These are phyloP conservation scores for Villa cingulata DNA, from an alignment of 2,888 invertebrate genomes.

Conservation along the genomic window DNA sequence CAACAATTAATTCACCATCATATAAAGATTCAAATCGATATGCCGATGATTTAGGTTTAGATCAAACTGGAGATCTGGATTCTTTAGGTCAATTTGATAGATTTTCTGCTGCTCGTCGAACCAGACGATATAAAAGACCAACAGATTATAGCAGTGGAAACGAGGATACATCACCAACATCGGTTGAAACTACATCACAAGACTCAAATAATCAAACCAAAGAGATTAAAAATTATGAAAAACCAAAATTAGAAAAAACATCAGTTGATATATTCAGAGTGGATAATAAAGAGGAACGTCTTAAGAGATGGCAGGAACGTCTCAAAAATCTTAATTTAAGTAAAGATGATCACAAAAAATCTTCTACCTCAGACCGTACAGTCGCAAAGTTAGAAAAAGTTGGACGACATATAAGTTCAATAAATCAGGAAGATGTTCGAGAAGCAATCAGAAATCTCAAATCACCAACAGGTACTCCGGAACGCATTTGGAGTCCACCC, in stretches of 20 bases:
- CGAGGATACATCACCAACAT: conserved; percentile 39
- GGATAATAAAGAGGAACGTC: conserved; percentile 45
- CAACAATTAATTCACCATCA: neutral
- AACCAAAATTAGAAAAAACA: conserved; percentile 27
- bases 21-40: conserved; percentile 4
- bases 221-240: conserved; percentile 29
- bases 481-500: conserved; percentile 46
- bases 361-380: conserved; percentile 18
- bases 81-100: conserved; percentile 66
- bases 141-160: conserved; percentile 45
- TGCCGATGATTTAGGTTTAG: conserved; percentile 17
- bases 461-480: conserved; percentile 46
- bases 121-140: conserved; percentile 61
- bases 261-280: neutral
- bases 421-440: conserved; percentile 55
- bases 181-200: conserved; percentile 30
- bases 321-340: conserved; percentile 40
- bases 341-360: conserved; percentile 35
- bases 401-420: conserved; percentile 52
- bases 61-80: conserved; percentile 29
- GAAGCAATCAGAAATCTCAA: conserved; percentile 52
- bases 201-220: conserved; percentile 35
- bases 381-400: conserved; percentile 35
- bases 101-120: conserved; percentile 66
- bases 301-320: conserved; percentile 58